Evolutionary conservation across 2,113 vertebrate genomes (phyloP), one percentile per base, ranked within the genome.

Genomic region (Irena cyanogastra): DNA sequence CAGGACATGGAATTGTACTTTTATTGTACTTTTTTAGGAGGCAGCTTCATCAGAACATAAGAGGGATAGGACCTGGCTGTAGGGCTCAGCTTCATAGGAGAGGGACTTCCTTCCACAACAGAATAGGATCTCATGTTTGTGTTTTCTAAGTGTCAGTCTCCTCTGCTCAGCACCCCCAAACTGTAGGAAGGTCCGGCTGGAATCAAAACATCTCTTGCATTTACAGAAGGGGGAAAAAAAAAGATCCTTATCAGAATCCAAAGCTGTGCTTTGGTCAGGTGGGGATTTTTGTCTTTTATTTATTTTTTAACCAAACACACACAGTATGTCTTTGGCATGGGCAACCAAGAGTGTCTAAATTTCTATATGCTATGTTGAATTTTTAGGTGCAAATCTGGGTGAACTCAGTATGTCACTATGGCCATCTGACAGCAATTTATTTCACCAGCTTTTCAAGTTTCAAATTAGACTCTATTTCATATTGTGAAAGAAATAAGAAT

Each of bases 241-340:
- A n/a, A 24, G 2, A 59, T 35, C 17, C 27, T 6, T 61, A 6
- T 18, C 81, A 42, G 18, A 84, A 33, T 39, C 23, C 24, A 35
- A 66, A 53, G 20, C 7, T 71, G 26, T 20, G 35, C 10, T 83
- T 69, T 63, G 41, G 22, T 49, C 21, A 13, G 5, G 19, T 39
- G 53, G 33, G 2, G 4, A 0, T 5, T 35, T n/a, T 19, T 23
- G 26, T 6, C 16, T 13, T 52, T 28, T 37, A 10, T 37, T 42
- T 19, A 10, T 23, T 42, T 74, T 76, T 70, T 39, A 78, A 63
- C 5, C 16, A 77, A 92, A 74, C 4, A 71, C 39, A 57, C 14
- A 52, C 1, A 49, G 10, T 4, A 3, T 39, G 52, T 20, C 16
- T 75, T 11, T 35, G 22, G 7, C 4, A 35, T 0, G 1, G 49